Evolutionary conservation across 2,113 vertebrate genomes (phyloP).

Genomic region (Anser cygnoides): DNA sequence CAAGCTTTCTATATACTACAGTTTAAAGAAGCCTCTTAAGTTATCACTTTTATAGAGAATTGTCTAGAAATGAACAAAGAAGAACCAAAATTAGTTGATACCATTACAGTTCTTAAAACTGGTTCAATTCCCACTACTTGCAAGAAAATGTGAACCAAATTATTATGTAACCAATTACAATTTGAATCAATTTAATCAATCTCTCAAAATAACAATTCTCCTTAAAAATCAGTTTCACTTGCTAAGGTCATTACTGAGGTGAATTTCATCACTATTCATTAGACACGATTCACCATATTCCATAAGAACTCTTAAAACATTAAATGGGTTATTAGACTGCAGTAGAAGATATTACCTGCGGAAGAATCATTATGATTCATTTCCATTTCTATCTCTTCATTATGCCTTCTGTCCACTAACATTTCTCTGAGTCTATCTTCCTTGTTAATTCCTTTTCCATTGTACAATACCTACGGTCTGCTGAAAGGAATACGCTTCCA

Average conservation of each 20-base stretch:
- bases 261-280: conserved; percentile 56
- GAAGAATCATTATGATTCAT: conserved; percentile 51
- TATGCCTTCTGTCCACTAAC: conserved; percentile 32
- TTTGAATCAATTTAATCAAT: conserved; percentile 64
- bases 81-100: not conserved
- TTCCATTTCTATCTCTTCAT: conserved; percentile 22
- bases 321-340: conserved; percentile 53
- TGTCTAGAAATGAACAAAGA: not conserved
- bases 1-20: not conserved
- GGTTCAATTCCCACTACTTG: not conserved
- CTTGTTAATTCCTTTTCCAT: not conserved
- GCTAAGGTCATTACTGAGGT: conserved; percentile 61
- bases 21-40: not conserved
- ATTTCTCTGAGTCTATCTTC: not conserved
- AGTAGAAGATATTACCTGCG: conserved; percentile 38
- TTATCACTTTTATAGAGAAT: not conserved
- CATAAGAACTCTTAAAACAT: not conserved
- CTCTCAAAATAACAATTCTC: conserved; percentile 54
- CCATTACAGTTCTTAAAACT: not conserved
- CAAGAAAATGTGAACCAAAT: conserved; percentile 4
- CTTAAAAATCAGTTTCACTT: conserved; percentile 66
- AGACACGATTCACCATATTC: conserved; percentile 3
- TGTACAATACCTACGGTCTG: not conserved
- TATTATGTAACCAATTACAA: conserved; percentile 8
- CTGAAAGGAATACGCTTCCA: not conserved